These are phyloP conservation scores for Herpetotheres cachinnans DNA, from an alignment of 2,113 vertebrate species.

Conservation along the genomic window DNA sequence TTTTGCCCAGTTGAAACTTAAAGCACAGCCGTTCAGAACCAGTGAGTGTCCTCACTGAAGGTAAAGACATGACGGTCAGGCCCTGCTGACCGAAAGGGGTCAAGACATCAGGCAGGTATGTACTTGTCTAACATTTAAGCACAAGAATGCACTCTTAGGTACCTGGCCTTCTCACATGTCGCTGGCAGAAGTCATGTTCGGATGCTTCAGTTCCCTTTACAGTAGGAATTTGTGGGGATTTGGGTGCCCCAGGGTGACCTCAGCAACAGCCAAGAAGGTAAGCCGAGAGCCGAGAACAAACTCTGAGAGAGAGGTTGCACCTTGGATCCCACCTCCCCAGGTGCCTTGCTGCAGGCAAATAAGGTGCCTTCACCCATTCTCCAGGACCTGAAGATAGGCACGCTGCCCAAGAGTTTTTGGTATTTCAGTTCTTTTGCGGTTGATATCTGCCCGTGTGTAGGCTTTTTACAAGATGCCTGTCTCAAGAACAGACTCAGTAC, in stretches of 20 bases:
- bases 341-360: background rate
- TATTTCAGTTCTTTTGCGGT: background rate
- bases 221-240: background rate
- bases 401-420: background rate
- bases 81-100: background rate
- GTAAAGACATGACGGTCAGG: background rate
- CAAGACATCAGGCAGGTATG: background rate
- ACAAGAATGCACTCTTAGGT: background rate
- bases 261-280: background rate
- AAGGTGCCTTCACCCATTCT: background rate
- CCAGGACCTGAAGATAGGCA: background rate
- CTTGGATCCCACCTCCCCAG: background rate
- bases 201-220: background rate
- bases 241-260: background rate
- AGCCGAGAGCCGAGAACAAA: background rate
- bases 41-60: background rate
- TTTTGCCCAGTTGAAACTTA: background rate
- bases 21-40: background rate
- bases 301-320: no score
- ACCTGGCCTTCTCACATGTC: background rate
- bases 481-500: background rate
- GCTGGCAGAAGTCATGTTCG: background rate
- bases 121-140: background rate
- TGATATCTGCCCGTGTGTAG: background rate
- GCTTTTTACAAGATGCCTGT: background rate